Percentiles rank a stretch among this genome's conserved stretches.
These are phyloP conservation scores for Mesoclemmys tuberculata DNA, from an alignment of 2,113 vertebrate species.

Conservation along the genomic window DNA sequence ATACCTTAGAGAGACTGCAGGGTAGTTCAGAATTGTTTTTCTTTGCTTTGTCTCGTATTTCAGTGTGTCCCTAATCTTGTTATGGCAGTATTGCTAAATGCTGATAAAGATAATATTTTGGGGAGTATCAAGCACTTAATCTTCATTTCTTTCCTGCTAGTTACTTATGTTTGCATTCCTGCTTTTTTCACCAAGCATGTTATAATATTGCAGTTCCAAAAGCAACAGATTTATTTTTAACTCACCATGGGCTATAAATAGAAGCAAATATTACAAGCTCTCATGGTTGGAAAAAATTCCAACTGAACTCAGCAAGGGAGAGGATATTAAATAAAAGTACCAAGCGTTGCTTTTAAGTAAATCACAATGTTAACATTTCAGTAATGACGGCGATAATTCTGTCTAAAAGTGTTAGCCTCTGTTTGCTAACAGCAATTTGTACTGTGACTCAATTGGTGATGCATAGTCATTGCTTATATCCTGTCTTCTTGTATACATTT, in stretches of 20 bases:
- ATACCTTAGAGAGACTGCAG: background rate
- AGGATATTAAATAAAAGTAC: slow-evolving; percentile 56
- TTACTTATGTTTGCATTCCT: slow-evolving; percentile 38
- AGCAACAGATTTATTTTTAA: slow-evolving; percentile 72
- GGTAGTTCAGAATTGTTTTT: background rate
- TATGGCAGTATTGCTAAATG: background rate
- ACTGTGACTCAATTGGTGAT: background rate
- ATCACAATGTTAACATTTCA: slow-evolving; percentile 56
- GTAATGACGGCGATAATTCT: slow-evolving; percentile 56
- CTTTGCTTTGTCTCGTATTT: background rate
- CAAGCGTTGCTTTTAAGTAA: slow-evolving; percentile 60
- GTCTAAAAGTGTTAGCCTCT: background rate
- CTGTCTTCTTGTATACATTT: slow-evolving; percentile 18
- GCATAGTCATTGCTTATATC: background rate
- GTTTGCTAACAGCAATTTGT: slow-evolving; percentile 38
- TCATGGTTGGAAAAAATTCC: slow-evolving; percentile 58
- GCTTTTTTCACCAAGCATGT: slow-evolving; percentile 50
- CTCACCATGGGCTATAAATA: slow-evolving; percentile 54
- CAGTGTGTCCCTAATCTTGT: background rate
- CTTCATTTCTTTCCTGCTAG: background rate
- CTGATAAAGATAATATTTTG: background rate
- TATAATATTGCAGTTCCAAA: slow-evolving; percentile 53
- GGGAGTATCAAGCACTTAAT: background rate
- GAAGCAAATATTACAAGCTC: slow-evolving; percentile 67
- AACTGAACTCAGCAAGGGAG: slow-evolving; percentile 61